Base-by-base conservation (phyloP, 2,888 invertebrate species). In the Orthosia gracilis region DNA sequence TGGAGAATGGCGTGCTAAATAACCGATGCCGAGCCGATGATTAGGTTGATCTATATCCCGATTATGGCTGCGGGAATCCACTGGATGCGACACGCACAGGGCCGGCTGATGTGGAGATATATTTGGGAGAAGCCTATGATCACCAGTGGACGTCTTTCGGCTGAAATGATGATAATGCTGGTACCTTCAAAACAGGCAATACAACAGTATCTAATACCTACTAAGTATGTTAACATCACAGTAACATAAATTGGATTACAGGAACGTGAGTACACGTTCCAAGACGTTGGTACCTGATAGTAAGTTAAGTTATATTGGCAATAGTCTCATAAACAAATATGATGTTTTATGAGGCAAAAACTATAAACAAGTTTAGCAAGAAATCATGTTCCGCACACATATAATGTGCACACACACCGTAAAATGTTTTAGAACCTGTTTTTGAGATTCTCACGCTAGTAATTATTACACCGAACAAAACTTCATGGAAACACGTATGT, bases 191-290 rank as follows among this genome's bases (percentile, higher is more conserved):
- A 40, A 11, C 9, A 21, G 3, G n/a, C 11, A 47, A 9, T 18
- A 7, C n/a, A 18, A 54, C 3, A 57, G n/a, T 18, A 23, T 15
- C 4, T 78, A 50, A 9, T 23, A 26, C 72, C 26, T 50, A 40
- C 54, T 26, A 73, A 40, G 40, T 17, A 50, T 50, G 52, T 62
- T 65, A 54, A 54, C 73, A 17, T 23, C n/a, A 26, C n/a, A 13
- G 66, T 68, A 64, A 72, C 55, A 73, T 64, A 82, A 64, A 82
- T 55, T 77, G 49, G 58, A 66, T 71, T 77, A 64, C n/a, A n/a
- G 1, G 40, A 40, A 40, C 7, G 40, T 50, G 23, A 72, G 67
- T 47, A 72, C 61, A 66, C 54, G 54, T 49, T 65, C 40, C 49
- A 23, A 26, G 31, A 69, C 17, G 21, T 15, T 54, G 71, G 59